These are phyloP conservation scores for Chromobotia macracanthus DNA, from an alignment of 2,797 vertebrate species.

Conservation along the genomic window DNA sequence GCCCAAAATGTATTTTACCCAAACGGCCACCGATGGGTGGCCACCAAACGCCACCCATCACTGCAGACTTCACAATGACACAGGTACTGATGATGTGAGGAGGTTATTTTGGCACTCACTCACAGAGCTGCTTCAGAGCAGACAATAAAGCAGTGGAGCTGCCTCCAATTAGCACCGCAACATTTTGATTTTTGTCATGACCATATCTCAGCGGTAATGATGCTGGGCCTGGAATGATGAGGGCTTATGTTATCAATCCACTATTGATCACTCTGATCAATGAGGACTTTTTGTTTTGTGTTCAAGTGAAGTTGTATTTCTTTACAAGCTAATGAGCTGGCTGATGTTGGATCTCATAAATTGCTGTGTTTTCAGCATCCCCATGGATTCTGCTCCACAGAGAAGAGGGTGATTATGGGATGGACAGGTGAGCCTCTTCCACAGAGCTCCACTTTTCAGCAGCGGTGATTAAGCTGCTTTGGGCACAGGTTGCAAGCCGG, in stretches of 20 bases:
- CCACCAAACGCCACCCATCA: too few relatives aligned
- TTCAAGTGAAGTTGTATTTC: slow-evolving; percentile 70
- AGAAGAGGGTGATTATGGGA: slow-evolving; percentile 52
- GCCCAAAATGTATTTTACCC: too few relatives aligned
- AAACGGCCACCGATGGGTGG: too few relatives aligned
- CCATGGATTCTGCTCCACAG: slow-evolving; percentile 57
- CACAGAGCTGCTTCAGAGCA: slow-evolving; percentile 69
- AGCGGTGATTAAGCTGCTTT: slow-evolving; percentile 62
- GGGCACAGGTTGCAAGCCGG: slow-evolving; percentile 16
- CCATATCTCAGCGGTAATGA: slow-evolving; percentile 82
- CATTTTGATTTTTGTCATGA: slow-evolving; percentile 81
- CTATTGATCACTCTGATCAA: slow-evolving; percentile 80
- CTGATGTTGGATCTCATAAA: slow-evolving; percentile 64
- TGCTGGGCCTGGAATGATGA: slow-evolving; percentile 79
- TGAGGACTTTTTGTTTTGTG: slow-evolving; percentile 79
- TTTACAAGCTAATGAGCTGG: slow-evolving; percentile 71
- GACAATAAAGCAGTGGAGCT: slow-evolving; percentile 67
- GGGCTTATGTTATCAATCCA: slow-evolving; percentile 81
- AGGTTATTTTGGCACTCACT: slow-evolving; percentile 72
- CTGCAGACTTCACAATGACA: slow-evolving; percentile 67
- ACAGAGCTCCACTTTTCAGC: slow-evolving; percentile 64
- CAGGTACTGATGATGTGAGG: slow-evolving; percentile 71
- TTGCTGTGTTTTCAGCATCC: slow-evolving; percentile 57
- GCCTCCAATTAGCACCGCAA: slow-evolving; percentile 75
- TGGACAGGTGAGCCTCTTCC: slow-evolving; percentile 41